A percentile compares a stretch with the other conserved stretches of the same genome.
These are phyloP conservation scores for Caenorhabditis tropicalis DNA, from an alignment of 1,140 invertebrate genomes.

Conservation along the genomic window DNA sequence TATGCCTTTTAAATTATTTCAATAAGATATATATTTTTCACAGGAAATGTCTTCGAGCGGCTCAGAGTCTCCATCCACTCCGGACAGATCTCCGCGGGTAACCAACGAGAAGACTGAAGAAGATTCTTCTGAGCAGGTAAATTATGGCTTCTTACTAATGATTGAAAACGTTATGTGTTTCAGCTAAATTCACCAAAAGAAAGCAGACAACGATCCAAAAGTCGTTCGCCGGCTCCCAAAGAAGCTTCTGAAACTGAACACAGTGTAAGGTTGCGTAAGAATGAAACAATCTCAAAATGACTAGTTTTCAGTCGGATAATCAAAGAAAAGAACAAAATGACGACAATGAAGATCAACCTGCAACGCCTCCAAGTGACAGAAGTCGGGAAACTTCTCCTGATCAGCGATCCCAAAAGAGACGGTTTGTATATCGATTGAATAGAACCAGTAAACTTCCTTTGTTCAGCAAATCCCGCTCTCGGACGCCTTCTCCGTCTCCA, in stretches of 20 bases:
- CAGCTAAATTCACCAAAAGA: neutral
- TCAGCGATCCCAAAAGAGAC: neutral
- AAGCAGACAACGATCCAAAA: neutral
- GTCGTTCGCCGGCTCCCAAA: neutral
- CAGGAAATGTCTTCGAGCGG: constrained; percentile 3
- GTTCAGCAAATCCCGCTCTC: neutral
- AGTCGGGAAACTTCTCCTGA: neutral
- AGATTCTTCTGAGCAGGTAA: neutral
- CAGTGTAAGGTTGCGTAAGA: neutral
- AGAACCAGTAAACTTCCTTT: neutral
- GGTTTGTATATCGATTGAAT: no score
- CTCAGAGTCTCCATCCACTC: neutral
- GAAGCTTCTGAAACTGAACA: neutral
- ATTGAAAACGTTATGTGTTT: neutral
- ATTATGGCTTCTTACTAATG: no score
- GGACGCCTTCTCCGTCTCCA: neutral
- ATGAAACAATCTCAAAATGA: neutral
- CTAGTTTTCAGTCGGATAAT: neutral
- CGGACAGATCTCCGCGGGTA: no score
- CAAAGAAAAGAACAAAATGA: neutral
- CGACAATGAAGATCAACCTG: neutral
- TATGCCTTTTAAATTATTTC: no score
- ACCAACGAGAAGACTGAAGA: neutral
- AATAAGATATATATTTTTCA: no score
- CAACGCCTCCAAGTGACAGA: neutral